phyloP scores from a whole-genome alignment of 2,888 invertebrate species.

The Noctua janthe region DNA sequence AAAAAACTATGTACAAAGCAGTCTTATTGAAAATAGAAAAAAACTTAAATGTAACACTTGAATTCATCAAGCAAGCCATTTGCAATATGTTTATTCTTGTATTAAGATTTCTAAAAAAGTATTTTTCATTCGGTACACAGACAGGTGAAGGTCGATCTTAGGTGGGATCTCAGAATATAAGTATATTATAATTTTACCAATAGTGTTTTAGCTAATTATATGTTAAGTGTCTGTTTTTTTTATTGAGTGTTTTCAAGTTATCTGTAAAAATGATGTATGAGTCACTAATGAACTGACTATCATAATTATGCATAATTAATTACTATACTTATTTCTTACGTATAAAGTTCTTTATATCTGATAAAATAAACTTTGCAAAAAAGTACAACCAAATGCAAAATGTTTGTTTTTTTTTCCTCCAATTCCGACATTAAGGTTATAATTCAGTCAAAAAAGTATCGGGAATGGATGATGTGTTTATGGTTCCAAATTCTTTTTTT shows the following conservation, averaged over 20 bases:
- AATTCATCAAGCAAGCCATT: not conserved
- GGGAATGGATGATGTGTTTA: no score
- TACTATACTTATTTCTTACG: conserved; percentile 12
- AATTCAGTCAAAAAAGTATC: no score
- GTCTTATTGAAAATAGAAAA: not conserved
- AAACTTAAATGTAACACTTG: not conserved
- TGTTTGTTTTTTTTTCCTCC: not conserved
- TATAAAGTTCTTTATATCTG: conserved; percentile 16
- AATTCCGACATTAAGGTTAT: not conserved
- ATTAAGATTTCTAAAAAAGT: not conserved
- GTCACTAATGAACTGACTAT: conserved; percentile 41
- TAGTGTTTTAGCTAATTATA: conserved; percentile 41
- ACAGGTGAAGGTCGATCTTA: not conserved
- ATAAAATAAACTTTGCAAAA: not conserved
- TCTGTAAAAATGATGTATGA: conserved; percentile 16
- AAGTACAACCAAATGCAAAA: not conserved
- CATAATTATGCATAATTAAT: conserved; percentile 18
- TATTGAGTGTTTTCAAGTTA: conserved; percentile 33
- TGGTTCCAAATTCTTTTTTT: no score
- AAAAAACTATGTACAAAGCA: no score
- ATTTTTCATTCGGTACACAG: not conserved
- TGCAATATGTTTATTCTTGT: not conserved
- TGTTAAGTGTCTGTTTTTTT: conserved; percentile 23
- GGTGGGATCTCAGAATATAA: not conserved
- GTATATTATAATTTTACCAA: conserved; percentile 8